Evolutionary conservation across 2,888 invertebrate species (phyloP), one percentile per base, ranked within the genome.

Genomic region (Eupithecia inturbata): DNA sequence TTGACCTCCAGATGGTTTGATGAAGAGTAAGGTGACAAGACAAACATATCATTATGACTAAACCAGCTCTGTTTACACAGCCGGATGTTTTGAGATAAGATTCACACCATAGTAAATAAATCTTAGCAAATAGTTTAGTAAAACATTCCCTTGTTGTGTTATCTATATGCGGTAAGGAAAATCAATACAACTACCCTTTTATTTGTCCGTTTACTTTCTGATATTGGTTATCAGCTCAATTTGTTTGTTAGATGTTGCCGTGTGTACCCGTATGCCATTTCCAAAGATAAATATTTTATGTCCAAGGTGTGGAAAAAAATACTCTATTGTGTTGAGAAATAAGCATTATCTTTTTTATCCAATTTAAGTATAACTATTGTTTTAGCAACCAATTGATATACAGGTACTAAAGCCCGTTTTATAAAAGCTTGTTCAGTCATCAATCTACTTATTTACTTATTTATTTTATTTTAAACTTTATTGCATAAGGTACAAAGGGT

Each of bases 1-100:
- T 81, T 83, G 84, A 82, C 86, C 85, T 85, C 80, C 70, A 77
- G 73, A 67, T 75, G 72, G 67, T 76, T 78, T 79, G 72, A 84
- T 82, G 85, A 87, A 83, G 82, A 49, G n/a, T 9, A 77, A 82
- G 78, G 76, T 81, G 79, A 79, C 83, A 82, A 80, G 79, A 78
- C 81, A 82, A 80, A 77, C 72, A 78, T 78, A 81, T 81, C 80
- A 79, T 80, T 74, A 74, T 70, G 77, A 64, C 49, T 63, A 63
- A 62, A 28, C 70, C 26, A 62, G 33, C 60, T 7, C 39, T 45
- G 31, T 57, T 57, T 74, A 57, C 62, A 26, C 2, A 33, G 33
- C 28, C 67, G 26, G 31, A 60, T 67, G 68, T 63, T 53, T 10
- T 45, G 19, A 70, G 62, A 31, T 62, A 62, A 31, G 68, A 68